Evolutionary conservation across 2,113 vertebrate species (phyloP).

Genomic region (Pygoscelis adeliae): DNA sequence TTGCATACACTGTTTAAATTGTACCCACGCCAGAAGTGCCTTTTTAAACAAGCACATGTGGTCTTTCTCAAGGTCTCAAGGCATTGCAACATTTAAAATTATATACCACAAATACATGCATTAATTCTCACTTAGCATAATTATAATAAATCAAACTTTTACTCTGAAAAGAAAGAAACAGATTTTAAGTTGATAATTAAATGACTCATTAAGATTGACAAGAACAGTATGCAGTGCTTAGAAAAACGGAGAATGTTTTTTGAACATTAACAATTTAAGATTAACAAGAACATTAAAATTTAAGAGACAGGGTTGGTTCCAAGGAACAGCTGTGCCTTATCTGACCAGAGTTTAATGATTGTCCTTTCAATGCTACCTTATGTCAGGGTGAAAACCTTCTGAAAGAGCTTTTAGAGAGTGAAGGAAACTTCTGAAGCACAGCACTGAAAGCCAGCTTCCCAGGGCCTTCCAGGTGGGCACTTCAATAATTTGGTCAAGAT

Average conservation of each 20-base stretch:
- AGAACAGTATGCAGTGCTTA: background rate
- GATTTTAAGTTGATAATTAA: background rate
- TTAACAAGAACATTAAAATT: background rate
- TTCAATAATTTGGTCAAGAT: background rate
- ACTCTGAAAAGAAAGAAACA: background rate
- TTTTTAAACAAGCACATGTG: background rate
- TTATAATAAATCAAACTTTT: background rate
- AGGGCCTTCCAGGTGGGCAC: background rate
- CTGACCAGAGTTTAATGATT: background rate
- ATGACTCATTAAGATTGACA: background rate
- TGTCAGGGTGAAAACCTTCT: background rate
- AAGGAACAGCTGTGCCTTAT: background rate
- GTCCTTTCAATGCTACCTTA: background rate
- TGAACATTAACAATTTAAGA: no score
- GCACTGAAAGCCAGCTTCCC: background rate
- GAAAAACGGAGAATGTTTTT: background rate
- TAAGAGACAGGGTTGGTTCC: background rate
- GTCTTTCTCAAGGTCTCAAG: background rate
- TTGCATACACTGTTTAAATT: slow-evolving; percentile 28
- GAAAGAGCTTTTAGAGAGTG: background rate
- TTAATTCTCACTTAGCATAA: background rate
- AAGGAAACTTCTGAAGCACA: background rate
- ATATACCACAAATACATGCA: background rate
- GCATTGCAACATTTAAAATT: background rate
- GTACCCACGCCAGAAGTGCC: background rate